These are phyloP conservation scores for Actinernus sp. DNA, from an alignment of 92 coral and sea anemone species.

Conservation along the genomic window DNA sequence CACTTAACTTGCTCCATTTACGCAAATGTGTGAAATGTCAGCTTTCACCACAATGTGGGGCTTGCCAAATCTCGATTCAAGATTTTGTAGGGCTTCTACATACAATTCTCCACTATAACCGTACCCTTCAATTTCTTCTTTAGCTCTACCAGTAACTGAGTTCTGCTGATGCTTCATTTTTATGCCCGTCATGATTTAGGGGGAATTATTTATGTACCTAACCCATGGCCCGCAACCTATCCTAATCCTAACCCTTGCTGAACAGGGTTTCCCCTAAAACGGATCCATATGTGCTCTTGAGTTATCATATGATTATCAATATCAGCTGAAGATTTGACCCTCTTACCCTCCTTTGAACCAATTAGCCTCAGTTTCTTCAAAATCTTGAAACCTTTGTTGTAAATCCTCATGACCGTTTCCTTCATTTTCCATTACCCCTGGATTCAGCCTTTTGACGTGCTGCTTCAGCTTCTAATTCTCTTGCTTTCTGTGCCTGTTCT, in stretches of 20 bases:
- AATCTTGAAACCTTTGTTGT: background rate
- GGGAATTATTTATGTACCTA: conserved; percentile 28
- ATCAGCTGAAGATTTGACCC: too few relatives aligned
- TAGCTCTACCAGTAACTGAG: conserved; percentile 44
- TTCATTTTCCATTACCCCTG: background rate
- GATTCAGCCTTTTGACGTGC: conserved; percentile 6
- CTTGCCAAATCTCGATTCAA: conserved; percentile 42
- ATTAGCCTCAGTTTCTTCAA: too few relatives aligned
- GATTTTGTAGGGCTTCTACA: conserved; percentile 34
- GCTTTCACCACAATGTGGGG: conserved; percentile 52
- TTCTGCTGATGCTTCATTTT: conserved; percentile 56
- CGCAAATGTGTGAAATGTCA: conserved; percentile 10
- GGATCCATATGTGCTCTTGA: too few relatives aligned
- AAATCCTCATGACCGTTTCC: background rate
- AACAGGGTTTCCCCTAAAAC: conserved; percentile 1
- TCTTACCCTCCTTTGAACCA: too few relatives aligned
- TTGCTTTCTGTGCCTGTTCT: conserved; percentile 7
- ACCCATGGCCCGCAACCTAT: too few relatives aligned
- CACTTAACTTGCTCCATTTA: conserved; percentile 14
- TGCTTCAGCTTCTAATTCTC: conserved; percentile 29
- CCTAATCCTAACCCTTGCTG: too few relatives aligned
- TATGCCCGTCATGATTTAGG: conserved; percentile 17
- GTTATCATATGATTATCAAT: too few relatives aligned
- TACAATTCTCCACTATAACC: conserved; percentile 54
- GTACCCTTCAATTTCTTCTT: conserved; percentile 49